These are phyloP conservation scores for Brachionichthys hirsutus DNA, from an alignment of 2,113 vertebrate species.

Conservation along the genomic window DNA sequence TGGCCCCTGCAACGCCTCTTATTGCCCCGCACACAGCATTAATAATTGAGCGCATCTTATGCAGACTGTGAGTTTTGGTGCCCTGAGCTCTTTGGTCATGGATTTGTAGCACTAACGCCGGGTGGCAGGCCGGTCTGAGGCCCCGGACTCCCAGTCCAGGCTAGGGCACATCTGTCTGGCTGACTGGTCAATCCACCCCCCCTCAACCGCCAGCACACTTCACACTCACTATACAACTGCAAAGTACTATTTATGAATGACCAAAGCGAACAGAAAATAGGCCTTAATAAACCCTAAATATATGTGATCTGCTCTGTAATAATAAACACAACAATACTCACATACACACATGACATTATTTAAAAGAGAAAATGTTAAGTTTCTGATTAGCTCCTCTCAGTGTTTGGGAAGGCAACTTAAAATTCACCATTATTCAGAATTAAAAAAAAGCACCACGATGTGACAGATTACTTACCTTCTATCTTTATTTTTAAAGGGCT, in stretches of 20 bases:
- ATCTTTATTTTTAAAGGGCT: background rate
- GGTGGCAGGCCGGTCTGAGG: conserved; percentile 51
- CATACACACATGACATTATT: background rate
- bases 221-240: conserved; percentile 8
- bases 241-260: conserved; percentile 9
- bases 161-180: conserved; percentile 53
- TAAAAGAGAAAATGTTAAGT: too few relatives aligned
- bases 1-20: conserved; percentile 33
- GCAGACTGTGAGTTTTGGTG: conserved; percentile 49
- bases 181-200: conserved; percentile 49
- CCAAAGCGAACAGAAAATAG: conserved; percentile 22
- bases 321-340: conserved; percentile 11
- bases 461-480: background rate
- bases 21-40: conserved; percentile 43
- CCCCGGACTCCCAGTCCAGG: conserved; percentile 34
- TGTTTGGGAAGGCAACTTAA: too few relatives aligned
- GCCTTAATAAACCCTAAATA: conserved; percentile 27
- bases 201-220: conserved; percentile 38
- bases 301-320: background rate
- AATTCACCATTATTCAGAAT: too few relatives aligned
- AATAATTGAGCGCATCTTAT: conserved; percentile 60
- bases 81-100: conserved; percentile 51
- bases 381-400: too few relatives aligned
- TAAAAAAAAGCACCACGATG: too few relatives aligned
- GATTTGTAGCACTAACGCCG: conserved; percentile 52